phyloP scores from a whole-genome alignment of 1,140 invertebrate species.

The Sinonovacula constricta region DNA sequence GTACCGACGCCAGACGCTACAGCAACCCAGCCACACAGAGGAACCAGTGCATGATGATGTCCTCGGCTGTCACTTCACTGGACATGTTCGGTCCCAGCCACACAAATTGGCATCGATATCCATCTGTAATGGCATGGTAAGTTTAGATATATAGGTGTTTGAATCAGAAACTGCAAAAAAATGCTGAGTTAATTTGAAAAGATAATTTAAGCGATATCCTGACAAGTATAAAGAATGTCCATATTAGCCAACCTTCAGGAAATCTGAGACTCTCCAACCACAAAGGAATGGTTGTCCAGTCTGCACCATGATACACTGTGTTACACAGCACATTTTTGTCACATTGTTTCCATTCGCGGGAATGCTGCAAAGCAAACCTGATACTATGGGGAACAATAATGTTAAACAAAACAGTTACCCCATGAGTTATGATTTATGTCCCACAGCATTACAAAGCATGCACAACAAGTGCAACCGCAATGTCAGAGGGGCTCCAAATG shows the following conservation, averaged over 20 bases:
- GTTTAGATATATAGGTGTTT: background rate
- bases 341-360: too few relatives aligned
- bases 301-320: too few relatives aligned
- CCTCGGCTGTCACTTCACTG: constrained; percentile 45
- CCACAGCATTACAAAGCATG: too few relatives aligned
- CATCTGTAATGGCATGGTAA: constrained; percentile 53
- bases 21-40: constrained; percentile 6
- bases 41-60: constrained; percentile 32
- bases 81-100: constrained; percentile 27
- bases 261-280: background rate
- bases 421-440: too few relatives aligned
- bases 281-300: background rate
- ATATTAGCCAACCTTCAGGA: background rate
- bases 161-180: background rate
- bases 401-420: too few relatives aligned
- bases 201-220: too few relatives aligned
- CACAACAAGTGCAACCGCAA: too few relatives aligned
- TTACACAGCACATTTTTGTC: too few relatives aligned
- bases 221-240: too few relatives aligned
- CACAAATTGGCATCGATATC: constrained; percentile 34
- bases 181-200: background rate
- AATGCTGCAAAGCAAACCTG: too few relatives aligned
- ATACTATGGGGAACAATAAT: too few relatives aligned
- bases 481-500: too few relatives aligned
- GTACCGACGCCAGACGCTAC: constrained; percentile 32